These are phyloP conservation scores for Xestia rhomboidea DNA, from an alignment of 2,888 invertebrate species.

Conservation along the genomic window DNA sequence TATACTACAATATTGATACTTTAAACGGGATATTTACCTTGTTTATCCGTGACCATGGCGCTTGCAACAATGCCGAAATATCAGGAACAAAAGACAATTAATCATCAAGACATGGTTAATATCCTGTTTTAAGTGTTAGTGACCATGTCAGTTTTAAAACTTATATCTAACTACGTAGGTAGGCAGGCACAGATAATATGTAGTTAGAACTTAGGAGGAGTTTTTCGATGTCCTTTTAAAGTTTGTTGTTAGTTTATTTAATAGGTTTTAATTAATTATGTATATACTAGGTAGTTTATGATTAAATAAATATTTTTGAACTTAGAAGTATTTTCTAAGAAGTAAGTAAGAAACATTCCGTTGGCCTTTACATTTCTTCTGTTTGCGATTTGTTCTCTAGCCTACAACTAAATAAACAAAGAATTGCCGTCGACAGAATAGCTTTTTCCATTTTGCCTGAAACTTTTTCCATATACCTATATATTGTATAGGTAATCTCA, in stretches of 20 bases:
- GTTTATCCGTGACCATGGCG: not conserved
- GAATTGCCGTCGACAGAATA: conserved; percentile 36
- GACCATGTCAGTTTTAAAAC: not conserved
- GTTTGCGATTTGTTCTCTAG: conserved; percentile 22
- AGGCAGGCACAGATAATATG: not conserved
- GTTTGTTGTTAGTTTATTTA: too few species aligned
- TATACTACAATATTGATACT: not conserved
- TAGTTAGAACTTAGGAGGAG: not conserved
- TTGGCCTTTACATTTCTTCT: conserved; percentile 4
- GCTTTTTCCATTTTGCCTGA: conserved; percentile 46
- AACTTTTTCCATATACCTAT: conserved; percentile 50
- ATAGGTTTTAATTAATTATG: too few species aligned
- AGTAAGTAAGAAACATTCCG: not conserved
- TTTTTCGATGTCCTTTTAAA: too few species aligned
- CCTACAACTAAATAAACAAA: conserved; percentile 29
- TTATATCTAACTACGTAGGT: not conserved
- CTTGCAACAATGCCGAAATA: not conserved
- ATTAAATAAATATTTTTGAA: too few species aligned
- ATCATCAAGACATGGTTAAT: not conserved
- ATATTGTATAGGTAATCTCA: conserved; percentile 70
- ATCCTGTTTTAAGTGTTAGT: not conserved
- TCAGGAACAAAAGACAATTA: not conserved
- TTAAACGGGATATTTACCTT: not conserved
- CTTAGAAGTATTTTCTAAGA: not conserved
- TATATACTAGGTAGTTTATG: too few species aligned